Base-by-base conservation (phyloP, 2,888 invertebrate genomes). In the Drosophila percnosoma region DNA sequence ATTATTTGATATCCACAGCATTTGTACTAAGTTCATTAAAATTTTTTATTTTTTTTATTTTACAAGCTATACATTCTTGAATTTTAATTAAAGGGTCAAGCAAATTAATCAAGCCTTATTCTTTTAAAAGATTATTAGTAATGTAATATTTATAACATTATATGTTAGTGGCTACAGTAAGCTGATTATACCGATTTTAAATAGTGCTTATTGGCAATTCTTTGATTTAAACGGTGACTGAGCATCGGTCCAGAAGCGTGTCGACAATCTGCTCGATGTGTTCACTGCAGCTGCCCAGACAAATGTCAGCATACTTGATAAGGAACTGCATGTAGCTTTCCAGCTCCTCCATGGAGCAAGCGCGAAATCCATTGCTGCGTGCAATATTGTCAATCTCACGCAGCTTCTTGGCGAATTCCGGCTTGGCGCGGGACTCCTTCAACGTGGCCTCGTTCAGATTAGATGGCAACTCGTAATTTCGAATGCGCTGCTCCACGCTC, bases 291-390 rank as follows among this genome's bases (percentile, higher is more conserved):
- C 71, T 91, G 54, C 80, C 82, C 36, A 92, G 60, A 49, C 92
- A 92, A 3, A 84, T 74, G 65, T 92, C 91, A 18, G 92, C 91
- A 68, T 92, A 91, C 21, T 90, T 87, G 8, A 83, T 81, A 7
- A 92, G 72, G 42, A 90, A 90, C 48, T 85, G 90, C 83, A 92
- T 80, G 29, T 91, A 92, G 55, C 82, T 87, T 69, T 92, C 91
- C 48, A 92, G 78, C 62, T 92, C 89, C 13, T 87, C 81, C 52
- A 82, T 64, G 11, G 86, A 76, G 49, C 91, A 92, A 10, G 80
- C 58, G 0, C 82, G 78, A 52, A 92, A 92, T n/a, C 91, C 91
- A 2, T 68, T 75, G n/a, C 70, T 80, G 15, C 76, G 78, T 3
- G 85, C 90, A 11, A 92, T 82, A 18, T 83, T 81, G 2, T 91